These are phyloP conservation scores for Anguilla marmorata DNA, from an alignment of 2,797 vertebrate genomes.

Conservation along the genomic window DNA sequence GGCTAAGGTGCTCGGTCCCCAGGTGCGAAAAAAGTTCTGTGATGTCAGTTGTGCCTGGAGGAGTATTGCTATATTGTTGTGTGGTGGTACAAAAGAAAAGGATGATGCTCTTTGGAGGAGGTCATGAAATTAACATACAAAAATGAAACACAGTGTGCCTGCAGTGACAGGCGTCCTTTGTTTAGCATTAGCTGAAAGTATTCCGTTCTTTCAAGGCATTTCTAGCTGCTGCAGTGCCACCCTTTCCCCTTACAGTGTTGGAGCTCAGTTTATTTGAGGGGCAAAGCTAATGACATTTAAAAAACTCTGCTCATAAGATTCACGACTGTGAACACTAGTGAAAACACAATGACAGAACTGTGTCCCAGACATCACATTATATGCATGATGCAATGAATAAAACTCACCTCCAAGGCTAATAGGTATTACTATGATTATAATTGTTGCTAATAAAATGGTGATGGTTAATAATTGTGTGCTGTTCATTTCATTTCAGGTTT, in stretches of 20 bases:
- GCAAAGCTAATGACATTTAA: background rate
- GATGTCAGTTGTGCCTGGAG: constrained; percentile 68
- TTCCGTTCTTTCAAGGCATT: constrained; percentile 48
- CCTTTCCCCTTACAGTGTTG: constrained; percentile 49
- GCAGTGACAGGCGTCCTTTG: constrained; percentile 66
- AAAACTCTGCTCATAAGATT: background rate
- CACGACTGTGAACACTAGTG: constrained; percentile 50
- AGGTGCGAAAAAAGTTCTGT: constrained; percentile 59
- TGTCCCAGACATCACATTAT: background rate
- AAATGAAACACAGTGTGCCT: constrained; percentile 62
- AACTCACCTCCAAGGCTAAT: background rate
- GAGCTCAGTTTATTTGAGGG: constrained; percentile 3
- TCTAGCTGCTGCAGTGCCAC: constrained; percentile 42
- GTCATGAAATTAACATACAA: constrained; percentile 66
- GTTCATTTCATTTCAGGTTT: background rate
- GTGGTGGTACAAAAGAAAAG: constrained; percentile 62
- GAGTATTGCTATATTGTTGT: constrained; percentile 58
- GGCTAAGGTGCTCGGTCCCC: constrained; percentile 53
- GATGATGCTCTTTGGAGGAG: constrained; percentile 53
- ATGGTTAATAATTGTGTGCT: background rate
- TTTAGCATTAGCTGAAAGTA: constrained; percentile 52
- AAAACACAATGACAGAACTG: background rate
- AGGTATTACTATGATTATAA: background rate
- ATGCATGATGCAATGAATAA: background rate
- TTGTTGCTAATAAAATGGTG: background rate